Conservation (phyloP, 2,113 vertebrate genomes). For the Dolichallabes microphthalmus region DNA sequence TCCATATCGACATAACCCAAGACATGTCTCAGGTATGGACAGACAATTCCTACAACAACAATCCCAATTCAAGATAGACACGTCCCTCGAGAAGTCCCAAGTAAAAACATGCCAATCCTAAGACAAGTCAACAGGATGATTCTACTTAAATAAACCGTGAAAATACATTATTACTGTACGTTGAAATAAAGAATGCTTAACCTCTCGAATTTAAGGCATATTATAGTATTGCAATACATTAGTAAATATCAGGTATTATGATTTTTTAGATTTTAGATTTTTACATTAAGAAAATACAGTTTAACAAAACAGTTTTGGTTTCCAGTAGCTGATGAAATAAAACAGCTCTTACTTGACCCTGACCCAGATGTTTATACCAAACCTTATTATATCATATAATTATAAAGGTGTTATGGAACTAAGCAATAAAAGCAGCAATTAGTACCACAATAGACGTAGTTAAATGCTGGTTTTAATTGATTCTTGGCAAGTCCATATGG, state of each 20-base stretch:
- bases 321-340: neutral
- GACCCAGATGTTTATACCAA: neutral
- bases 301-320: neutral
- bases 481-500: conserved; percentile 67
- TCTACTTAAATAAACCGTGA: neutral
- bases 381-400: neutral
- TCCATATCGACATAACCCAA: neutral
- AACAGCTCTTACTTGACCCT: too few species aligned
- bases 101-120: neutral
- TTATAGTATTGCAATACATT: neutral
- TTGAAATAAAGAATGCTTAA: neutral
- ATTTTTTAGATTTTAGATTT: too few species aligned
- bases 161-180: neutral
- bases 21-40: neutral
- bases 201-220: neutral
- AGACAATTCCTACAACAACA: neutral
- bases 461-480: neutral
- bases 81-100: neutral
- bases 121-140: neutral
- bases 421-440: conserved; percentile 18
- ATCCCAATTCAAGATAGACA: neutral
- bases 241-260: too few species aligned
- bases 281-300: neutral
- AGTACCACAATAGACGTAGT: neutral
- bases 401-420: conserved; percentile 5